These are phyloP conservation scores for Scaptomyza flava DNA, from an alignment of 2,888 invertebrate genomes.

Conservation along the genomic window DNA sequence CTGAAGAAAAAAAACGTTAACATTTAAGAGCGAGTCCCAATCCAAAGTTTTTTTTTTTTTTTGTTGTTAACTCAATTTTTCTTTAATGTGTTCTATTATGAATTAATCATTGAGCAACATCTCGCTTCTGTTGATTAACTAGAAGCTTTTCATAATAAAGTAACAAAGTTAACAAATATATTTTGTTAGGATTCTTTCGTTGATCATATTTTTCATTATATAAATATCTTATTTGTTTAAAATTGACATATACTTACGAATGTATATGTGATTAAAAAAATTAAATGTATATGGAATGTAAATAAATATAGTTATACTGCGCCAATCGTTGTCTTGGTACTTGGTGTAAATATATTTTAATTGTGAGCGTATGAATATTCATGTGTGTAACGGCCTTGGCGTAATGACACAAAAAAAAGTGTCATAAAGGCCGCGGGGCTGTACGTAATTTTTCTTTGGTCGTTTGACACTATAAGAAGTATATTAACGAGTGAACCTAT, in stretches of 20 bases:
- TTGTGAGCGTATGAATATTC: no score
- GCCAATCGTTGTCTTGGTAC: neutral
- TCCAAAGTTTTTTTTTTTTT: conserved; percentile 6
- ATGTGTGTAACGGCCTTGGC: no score
- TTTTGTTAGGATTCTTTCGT: conserved; percentile 40
- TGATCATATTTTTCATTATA: conserved; percentile 22
- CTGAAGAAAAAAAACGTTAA: conserved; percentile 2
- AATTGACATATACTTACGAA: conserved; percentile 21
- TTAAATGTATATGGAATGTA: conserved; percentile 56
- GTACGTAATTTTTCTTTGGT: no score
- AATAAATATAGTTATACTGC: conserved; percentile 44
- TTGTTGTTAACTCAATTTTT: conserved; percentile 19
- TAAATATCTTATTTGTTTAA: conserved; percentile 9
- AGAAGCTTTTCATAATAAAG: conserved; percentile 8
- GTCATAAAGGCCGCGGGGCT: no score
- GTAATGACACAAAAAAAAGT: no score
- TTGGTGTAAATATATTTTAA: no score
- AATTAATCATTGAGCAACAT: conserved; percentile 1
- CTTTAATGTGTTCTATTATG: neutral
- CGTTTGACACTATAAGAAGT: no score
- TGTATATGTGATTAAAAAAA: conserved; percentile 25
- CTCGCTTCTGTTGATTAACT: conserved; percentile 6
- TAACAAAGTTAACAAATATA: conserved; percentile 18
- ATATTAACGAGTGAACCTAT: no score
- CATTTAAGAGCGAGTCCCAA: conserved; percentile 15